Evolutionary conservation across 2,888 invertebrate genomes (phyloP), one percentile per base, ranked within the genome.

Genomic region (Hyalella azteca): DNA sequence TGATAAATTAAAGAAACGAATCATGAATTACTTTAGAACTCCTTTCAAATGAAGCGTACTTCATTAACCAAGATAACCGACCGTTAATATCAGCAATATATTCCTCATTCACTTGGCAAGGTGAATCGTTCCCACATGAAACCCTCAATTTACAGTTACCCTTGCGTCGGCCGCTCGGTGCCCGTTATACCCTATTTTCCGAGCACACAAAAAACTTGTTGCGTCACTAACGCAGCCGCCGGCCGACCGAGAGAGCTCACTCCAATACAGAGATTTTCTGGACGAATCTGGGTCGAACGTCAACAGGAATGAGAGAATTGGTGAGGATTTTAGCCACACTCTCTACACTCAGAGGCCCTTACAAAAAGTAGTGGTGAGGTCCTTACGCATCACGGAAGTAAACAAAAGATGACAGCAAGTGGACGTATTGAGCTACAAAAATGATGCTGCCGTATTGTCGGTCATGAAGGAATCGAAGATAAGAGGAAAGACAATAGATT

Each of bases 151-250:
- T 66, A 66, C 60, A 66, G 66, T 66, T 66, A 66, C 66, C 66
- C 66, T 66, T 4, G 0, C 36, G 36, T 22, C 32, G 39, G 39
- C 5, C 66, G 39, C 36, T 19, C n/a, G 66, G 36, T 36, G 66
- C 66, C 66, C 66, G 66, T 66, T 66, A 66, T 66, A 66, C 66
- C 66, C 66, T 66, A 66, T 66, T 66, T 66, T 66, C 66, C 36
- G 11, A 32, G 66, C 39, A 19, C 19, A 36, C 66, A 66, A 66
- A 66, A 66, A 66, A 66, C 66, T 66, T 32, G 66, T 66, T 66
- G 66, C 66, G 66, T 66, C 66, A 66, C 66, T 36, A 32, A 7
- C 36, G 19, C n/a, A 32, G 54, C 54, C n/a, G 66, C 66, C 3
- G 66, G 36, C 66, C 66, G 54, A 54, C 26, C 26, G 26, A 5